These are phyloP conservation scores for Formicarius rufipectus DNA, from an alignment of 2,113 vertebrate species.

Conservation along the genomic window DNA sequence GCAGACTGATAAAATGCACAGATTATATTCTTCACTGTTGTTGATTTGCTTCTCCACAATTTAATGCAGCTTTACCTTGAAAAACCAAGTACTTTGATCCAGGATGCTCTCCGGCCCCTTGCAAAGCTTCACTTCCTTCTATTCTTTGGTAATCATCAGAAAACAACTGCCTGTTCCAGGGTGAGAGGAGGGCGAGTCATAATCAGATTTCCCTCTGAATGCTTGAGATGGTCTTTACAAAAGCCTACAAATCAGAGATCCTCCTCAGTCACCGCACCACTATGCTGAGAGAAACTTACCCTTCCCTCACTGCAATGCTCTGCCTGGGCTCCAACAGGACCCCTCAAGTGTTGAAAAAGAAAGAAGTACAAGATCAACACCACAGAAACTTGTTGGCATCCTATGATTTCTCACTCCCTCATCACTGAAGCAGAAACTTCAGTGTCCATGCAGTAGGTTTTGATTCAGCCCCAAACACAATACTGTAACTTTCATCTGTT, in stretches of 20 bases:
- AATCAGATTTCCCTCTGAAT: not conserved
- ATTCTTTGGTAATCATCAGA: not conserved
- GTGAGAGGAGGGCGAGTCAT: not conserved
- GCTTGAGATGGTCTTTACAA: not conserved
- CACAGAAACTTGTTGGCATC: not conserved
- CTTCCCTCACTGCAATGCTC: not conserved
- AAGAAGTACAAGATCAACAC: not conserved
- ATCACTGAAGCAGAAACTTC: not conserved
- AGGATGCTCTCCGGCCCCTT: not conserved
- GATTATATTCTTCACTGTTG: not conserved
- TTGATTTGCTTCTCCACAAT: not conserved
- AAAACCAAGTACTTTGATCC: not conserved
- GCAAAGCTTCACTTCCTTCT: not conserved
- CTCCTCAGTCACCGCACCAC: not conserved
- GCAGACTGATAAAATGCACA: slow-evolving; percentile 12
- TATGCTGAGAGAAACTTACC: not conserved
- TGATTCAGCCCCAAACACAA: not conserved
- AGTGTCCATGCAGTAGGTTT: not conserved
- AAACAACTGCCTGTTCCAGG: not conserved
- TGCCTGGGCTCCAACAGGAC: not conserved
- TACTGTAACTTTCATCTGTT: not conserved
- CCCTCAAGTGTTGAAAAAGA: not conserved
- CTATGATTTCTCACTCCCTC: not conserved
- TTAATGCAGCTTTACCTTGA: not conserved
- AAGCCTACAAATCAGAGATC: not conserved